phyloP scores from a whole-genome alignment of 2,797 vertebrate genomes.

The Apogon hyalosoma region DNA sequence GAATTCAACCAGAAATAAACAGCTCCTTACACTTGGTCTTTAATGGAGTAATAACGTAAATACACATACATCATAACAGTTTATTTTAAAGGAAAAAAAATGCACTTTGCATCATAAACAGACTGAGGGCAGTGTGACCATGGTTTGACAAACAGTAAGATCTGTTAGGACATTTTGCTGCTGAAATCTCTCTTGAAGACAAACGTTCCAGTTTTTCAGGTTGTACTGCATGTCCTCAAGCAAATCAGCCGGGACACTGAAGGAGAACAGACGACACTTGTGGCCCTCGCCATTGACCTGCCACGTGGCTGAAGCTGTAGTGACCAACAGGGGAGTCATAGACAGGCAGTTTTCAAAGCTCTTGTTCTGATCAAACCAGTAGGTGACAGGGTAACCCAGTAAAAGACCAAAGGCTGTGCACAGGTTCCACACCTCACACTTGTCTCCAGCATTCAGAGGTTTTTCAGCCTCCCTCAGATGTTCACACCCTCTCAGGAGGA shows the following conservation, averaged over 20 bases:
- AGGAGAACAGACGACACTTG: constrained; percentile 87
- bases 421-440: constrained; percentile 86
- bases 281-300: constrained; percentile 61
- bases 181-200: constrained; percentile 82
- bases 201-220: constrained; percentile 82
- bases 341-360: constrained; percentile 89
- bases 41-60: constrained; percentile 25
- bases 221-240: constrained; percentile 62
- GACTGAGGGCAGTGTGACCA: constrained; percentile 86
- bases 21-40: constrained; percentile 20
- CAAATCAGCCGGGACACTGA: constrained; percentile 89
- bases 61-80: constrained; percentile 6
- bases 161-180: constrained; percentile 86
- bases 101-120: constrained; percentile 73
- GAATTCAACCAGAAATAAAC: too few species aligned
- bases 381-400: constrained; percentile 90
- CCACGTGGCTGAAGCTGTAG: constrained; percentile 81
- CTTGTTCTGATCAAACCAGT: constrained; percentile 85
- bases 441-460: constrained; percentile 64
- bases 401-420: constrained; percentile 91
- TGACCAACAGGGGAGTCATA: constrained; percentile 87
- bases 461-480: constrained; percentile 17
- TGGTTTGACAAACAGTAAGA: constrained; percentile 83
- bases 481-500: constrained; percentile 65
- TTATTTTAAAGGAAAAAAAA: constrained; percentile 25